Evolutionary conservation across 1,140 invertebrate species (phyloP), one percentile per base, ranked within the genome.

Genomic region (Steinernema khuongi): DNA sequence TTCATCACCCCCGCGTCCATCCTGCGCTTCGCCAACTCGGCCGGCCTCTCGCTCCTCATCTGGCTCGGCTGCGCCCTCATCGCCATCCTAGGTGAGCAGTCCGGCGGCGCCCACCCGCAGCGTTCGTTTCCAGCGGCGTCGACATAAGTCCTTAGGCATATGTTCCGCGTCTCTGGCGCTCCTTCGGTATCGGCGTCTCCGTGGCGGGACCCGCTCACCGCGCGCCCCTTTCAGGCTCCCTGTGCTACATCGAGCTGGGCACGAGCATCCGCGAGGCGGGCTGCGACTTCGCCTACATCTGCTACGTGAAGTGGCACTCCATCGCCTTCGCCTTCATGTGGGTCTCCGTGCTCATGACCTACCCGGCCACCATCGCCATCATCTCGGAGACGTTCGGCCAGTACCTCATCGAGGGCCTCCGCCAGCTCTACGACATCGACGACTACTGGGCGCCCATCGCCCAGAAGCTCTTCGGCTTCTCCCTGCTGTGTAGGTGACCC

Each of bases 1-100:
- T 87, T 87, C 80, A 84, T 87, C 29, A 85, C 85, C 4, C 86
- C 86, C 4, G 72, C 77, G 17, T 78, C 77, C 1, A 78, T 78
- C 33, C 75, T 77, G 36, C 30, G 74, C 43, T 76, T 78, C 17
- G 87, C 81, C 85, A 86, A 86, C 22, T 80, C 68, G 29, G 70
- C 74, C 29, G 76, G 76, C 18, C 50, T 77, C 31, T 60, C 68
- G 31, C 33, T 77, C 18, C 29, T 77, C 73, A 69, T 77, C 32
- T 77, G 76, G 76, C 19, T 75, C 2, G 28, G 50, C 36, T 77
- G 76, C 32, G 74, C 76, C 7, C 26, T 77, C 4, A 75, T 77
- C 32, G 76, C 76, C 31, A 77, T 77, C 36, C 32, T 77, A 22
- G 50, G 50, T 60, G 50, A 60, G 50, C 50, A 11, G 4, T 17